phyloP scores from a whole-genome alignment of 1,140 invertebrate species.

The Trialeurodes vaporariorum region DNA sequence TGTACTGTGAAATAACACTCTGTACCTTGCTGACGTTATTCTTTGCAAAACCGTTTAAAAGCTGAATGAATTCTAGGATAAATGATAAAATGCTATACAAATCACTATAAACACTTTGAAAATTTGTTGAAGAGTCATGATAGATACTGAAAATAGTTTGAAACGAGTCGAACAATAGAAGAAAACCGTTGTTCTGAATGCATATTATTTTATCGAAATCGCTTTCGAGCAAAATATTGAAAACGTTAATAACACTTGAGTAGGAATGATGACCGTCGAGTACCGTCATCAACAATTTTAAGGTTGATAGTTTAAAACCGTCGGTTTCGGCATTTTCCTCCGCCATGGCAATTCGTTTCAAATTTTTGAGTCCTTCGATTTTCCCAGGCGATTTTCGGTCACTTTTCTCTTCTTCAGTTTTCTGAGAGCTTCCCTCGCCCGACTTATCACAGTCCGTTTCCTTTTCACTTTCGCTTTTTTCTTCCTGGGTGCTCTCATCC shows the following conservation, averaged over 20 bases:
- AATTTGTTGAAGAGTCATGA: slow-evolving; percentile 62
- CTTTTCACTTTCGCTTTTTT: background rate
- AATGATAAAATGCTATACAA: background rate
- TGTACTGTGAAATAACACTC: background rate
- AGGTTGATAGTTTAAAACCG: background rate
- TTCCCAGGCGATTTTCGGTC: too few relatives aligned
- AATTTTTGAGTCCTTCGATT: background rate
- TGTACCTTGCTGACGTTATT: background rate
- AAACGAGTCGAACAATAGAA: slow-evolving; percentile 63
- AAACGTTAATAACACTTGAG: background rate
- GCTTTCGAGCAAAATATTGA: background rate
- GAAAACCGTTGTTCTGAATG: slow-evolving; percentile 74
- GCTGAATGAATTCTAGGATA: background rate
- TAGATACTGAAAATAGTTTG: slow-evolving; percentile 86
- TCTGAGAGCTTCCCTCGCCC: too few relatives aligned
- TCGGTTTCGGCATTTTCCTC: background rate
- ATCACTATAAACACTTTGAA: background rate
- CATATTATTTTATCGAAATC: background rate
- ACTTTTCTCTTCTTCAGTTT: background rate
- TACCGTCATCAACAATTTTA: background rate
- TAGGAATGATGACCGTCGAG: background rate
- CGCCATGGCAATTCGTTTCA: background rate
- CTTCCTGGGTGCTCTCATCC: background rate
- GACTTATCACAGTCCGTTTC: background rate
- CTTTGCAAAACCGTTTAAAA: background rate